These are phyloP conservation scores for Protodeltote pygarga DNA, from an alignment of 2,888 invertebrate species.

Conservation along the genomic window DNA sequence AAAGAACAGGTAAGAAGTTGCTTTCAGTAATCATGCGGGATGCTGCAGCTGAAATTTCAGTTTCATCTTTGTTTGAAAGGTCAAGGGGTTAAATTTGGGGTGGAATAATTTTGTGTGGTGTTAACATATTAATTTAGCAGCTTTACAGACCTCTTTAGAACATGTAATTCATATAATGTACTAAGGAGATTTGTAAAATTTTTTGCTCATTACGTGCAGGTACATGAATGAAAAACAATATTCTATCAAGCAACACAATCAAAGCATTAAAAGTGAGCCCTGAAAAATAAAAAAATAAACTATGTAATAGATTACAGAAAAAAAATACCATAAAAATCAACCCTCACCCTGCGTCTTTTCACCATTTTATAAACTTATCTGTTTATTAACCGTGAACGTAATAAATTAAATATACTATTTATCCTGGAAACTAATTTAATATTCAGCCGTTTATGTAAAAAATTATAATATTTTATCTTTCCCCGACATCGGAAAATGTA, in stretches of 20 bases:
- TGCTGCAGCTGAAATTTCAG: slow-evolving; percentile 59
- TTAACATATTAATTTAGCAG: neutral
- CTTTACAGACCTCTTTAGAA: neutral
- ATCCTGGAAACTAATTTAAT: slow-evolving; percentile 8
- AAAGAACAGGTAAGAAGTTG: slow-evolving; percentile 92
- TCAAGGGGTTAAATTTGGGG: slow-evolving; percentile 37
- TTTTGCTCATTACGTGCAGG: neutral
- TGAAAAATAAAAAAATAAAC: neutral
- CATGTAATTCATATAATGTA: neutral
- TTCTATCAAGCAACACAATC: too few relatives aligned
- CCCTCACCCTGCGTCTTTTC: slow-evolving; percentile 19
- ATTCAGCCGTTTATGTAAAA: slow-evolving; percentile 15
- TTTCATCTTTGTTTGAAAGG: slow-evolving; percentile 54
- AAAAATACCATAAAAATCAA: slow-evolving; percentile 15
- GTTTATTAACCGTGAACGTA: slow-evolving; percentile 10
- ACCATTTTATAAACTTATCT: slow-evolving; percentile 17
- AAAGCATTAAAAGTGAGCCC: neutral
- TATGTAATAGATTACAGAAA: neutral
- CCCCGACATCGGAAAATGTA: slow-evolving; percentile 45
- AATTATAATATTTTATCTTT: slow-evolving; percentile 28
- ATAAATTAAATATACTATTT: slow-evolving; percentile 9
- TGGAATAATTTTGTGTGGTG: neutral
- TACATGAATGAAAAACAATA: neutral
- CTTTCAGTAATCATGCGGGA: slow-evolving; percentile 57
- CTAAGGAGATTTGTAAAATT: too few relatives aligned